Conservation (phyloP, 2,888 invertebrate genomes). For the Eupithecia centaureata region DNA sequence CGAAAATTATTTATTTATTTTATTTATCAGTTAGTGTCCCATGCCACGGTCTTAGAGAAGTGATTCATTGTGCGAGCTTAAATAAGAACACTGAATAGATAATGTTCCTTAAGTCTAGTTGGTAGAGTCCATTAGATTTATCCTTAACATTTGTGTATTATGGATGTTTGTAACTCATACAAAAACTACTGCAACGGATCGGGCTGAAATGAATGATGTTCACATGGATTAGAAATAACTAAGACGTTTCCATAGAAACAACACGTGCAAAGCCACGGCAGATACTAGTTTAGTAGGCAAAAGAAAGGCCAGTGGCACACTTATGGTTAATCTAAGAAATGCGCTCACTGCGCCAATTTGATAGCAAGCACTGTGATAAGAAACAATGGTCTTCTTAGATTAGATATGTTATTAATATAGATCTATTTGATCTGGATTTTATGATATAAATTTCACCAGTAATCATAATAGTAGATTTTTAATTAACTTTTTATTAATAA, state of each 20-base stretch:
- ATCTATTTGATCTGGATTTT: conserved; percentile 4
- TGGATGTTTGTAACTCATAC: no score
- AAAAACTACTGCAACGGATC: no score
- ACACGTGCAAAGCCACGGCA: no score
- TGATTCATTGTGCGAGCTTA: background rate
- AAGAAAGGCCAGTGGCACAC: background rate
- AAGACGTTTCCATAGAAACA: no score
- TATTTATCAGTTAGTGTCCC: background rate
- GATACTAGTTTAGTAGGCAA: background rate
- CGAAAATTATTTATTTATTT: no score
- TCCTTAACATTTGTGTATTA: no score
- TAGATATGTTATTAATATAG: background rate
- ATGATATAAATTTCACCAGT: background rate
- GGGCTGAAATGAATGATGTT: no score
- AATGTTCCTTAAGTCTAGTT: background rate
- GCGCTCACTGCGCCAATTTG: background rate
- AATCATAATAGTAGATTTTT: no score
- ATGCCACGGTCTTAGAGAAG: background rate
- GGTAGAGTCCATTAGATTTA: background rate
- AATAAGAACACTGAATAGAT: background rate
- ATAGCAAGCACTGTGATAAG: conserved; percentile 3
- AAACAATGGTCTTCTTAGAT: background rate
- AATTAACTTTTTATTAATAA: no score
- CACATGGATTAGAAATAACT: no score
- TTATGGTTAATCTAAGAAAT: conserved; percentile 1